Conservation (phyloP, 2,113 vertebrate species). For the Uria aalge region DNA sequence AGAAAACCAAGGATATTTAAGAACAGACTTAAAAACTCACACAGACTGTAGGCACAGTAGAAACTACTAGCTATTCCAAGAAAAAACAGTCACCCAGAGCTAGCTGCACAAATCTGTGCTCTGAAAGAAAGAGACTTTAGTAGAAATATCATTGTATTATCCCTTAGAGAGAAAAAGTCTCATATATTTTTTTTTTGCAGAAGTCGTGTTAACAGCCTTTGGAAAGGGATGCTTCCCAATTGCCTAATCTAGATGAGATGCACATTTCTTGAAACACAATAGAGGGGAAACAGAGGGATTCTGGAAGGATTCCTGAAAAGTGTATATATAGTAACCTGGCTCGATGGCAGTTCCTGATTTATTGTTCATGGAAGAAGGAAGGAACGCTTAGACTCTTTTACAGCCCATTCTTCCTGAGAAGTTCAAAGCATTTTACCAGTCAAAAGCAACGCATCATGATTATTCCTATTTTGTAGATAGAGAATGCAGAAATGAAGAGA, state of each 20-base stretch:
- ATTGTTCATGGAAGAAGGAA: not conserved
- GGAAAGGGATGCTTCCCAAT: not conserved
- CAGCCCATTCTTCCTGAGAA: not conserved
- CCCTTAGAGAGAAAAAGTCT: not conserved
- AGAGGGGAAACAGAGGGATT: not conserved
- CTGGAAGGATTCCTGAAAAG: constrained; percentile 12
- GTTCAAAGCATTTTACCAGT: constrained; percentile 19
- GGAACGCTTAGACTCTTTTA: not conserved
- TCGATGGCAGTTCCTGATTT: not conserved
- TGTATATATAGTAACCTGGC: not conserved
- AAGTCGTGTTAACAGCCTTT: not conserved
- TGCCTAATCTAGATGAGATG: not conserved
- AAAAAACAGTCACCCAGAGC: not conserved
- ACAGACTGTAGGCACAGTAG: not conserved
- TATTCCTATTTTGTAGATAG: not conserved
- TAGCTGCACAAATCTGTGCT: not conserved
- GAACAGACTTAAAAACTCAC: not conserved
- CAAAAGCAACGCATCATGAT: not conserved
- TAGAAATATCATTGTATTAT: not conserved
- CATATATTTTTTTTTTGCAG: not conserved
- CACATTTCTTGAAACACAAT: constrained; percentile 19
- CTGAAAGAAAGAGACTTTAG: not conserved
- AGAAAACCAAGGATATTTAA: not conserved
- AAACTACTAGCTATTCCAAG: not conserved
- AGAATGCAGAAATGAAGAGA: not conserved